Base-by-base conservation (phyloP, 2,888 invertebrate genomes). In the Reticulitermes lucifugus region DNA sequence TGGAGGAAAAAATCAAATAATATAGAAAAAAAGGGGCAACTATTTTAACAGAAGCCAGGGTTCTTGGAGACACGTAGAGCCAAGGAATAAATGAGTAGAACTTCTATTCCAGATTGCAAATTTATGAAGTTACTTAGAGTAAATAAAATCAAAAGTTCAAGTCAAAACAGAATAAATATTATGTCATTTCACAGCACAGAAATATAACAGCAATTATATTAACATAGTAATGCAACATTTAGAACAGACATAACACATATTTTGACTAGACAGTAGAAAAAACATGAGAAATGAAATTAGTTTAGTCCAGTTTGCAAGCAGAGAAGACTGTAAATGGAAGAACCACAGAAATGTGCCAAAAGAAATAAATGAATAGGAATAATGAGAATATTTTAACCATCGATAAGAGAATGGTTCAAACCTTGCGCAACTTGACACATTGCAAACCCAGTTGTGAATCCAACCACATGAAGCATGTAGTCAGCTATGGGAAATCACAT, bases 401-500 rank as follows among this genome's bases (percentile, higher is more conserved):
- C 14, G 22, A 41, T 73, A 29, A 83, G 60, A 71, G 29, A 83
- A n/a, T 35, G 71, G 73, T 89, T 91, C 92, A 91, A 92, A 92
- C 92, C 92, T 93, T 92, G 88, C 90, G 90, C 87, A 90, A 89
- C 86, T 85, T 91, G 92, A 89, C 91, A 91, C 90, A 92, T 90
- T 87, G 92, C 91, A 90, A 92, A 91, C 92, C 92, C 92, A 88
- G 92, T 92, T 71, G 85, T 86, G 89, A 92, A 92, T 89, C 92
- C 92, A 89, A 92, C 91, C 89, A 91, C 91, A 55, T 83, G 83
- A 41, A 83, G 85, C 59, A 84, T 86, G 84, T 73, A 79, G 79
- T 87, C 86, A 77, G 87, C 86, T 86, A 83, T 43, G 65, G 75
- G 79, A 82, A 83, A 86, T 65, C 86, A 84, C 43, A 84, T 22